Conservation (phyloP, 2,888 invertebrate species). For the Holacanthella duospinosa region DNA sequence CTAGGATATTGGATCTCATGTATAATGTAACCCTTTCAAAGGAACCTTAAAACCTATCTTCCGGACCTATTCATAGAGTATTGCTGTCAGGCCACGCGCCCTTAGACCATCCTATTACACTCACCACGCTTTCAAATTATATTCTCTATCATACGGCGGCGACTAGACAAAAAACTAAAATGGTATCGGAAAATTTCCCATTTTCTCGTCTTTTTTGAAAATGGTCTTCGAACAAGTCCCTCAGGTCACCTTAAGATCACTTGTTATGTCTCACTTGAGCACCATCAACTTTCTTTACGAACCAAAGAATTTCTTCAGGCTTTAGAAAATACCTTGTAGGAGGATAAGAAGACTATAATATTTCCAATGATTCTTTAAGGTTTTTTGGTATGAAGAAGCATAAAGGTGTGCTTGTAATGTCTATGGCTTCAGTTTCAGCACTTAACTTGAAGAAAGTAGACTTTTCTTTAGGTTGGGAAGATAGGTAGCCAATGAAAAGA, state of each 20-base stretch:
- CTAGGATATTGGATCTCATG: not conserved
- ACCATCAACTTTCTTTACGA: conserved; percentile 29
- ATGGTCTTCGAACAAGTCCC: conserved; percentile 26
- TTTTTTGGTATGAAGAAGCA: not conserved
- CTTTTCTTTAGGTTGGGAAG: not conserved
- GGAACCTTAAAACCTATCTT: not conserved
- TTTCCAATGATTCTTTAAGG: conserved; percentile 7
- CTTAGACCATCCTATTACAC: not conserved
- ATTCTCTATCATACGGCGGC: not conserved
- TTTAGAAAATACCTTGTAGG: not conserved
- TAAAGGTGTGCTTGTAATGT: not conserved
- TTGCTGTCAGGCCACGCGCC: not conserved
- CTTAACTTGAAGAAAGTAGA: not conserved
- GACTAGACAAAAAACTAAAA: conserved; percentile 1
- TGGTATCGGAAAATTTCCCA: conserved; percentile 13
- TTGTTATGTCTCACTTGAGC: conserved; percentile 30
- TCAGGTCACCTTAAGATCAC: conserved; percentile 26
- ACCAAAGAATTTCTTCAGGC: conserved; percentile 17
- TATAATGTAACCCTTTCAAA: not conserved
- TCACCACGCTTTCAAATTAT: not conserved
- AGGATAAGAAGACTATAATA: conserved; percentile 8
- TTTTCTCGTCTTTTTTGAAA: conserved; percentile 19
- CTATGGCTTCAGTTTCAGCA: not conserved
- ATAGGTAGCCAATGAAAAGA: not conserved
- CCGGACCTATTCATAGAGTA: not conserved